Evolutionary conservation across 2,888 invertebrate genomes (phyloP).

Genomic region (Oligia strigilis): DNA sequence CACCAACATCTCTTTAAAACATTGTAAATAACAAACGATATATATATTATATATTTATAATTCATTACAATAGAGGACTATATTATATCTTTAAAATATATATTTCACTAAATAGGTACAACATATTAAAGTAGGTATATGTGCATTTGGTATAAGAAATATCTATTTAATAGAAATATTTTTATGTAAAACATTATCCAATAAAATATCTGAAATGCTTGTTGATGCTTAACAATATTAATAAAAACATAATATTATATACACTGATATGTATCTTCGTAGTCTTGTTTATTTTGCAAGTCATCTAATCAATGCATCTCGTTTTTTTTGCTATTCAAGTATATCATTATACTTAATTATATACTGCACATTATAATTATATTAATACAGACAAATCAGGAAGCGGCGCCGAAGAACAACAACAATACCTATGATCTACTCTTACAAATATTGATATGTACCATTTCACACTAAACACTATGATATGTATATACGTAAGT

Average conservation of each 20-base stretch:
- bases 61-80: slow-evolving; percentile 16
- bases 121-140: background rate
- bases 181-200: slow-evolving; percentile 8
- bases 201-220: slow-evolving; percentile 14
- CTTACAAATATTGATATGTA: slow-evolving; percentile 79
- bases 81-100: slow-evolving; percentile 25
- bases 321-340: background rate
- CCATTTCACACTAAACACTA: slow-evolving; percentile 73
- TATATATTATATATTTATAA: background rate
- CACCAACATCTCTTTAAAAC: slow-evolving; percentile 49
- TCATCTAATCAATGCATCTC: slow-evolving; percentile 1
- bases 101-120: slow-evolving; percentile 1
- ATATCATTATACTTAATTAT: background rate
- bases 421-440: slow-evolving; percentile 85
- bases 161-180: background rate
- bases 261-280: slow-evolving; percentile 25
- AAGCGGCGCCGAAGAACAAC: slow-evolving; percentile 86
- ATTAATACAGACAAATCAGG: slow-evolving; percentile 66
- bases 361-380: slow-evolving; percentile 9
- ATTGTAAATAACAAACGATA: slow-evolving; percentile 25
- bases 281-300: slow-evolving; percentile 16
- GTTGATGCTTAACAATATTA: slow-evolving; percentile 5
- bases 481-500: slow-evolving; percentile 72
- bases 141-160: background rate
- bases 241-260: slow-evolving; percentile 6